phyloP scores from a whole-genome alignment of 2,888 invertebrate genomes.

The Eilema griseolum region DNA sequence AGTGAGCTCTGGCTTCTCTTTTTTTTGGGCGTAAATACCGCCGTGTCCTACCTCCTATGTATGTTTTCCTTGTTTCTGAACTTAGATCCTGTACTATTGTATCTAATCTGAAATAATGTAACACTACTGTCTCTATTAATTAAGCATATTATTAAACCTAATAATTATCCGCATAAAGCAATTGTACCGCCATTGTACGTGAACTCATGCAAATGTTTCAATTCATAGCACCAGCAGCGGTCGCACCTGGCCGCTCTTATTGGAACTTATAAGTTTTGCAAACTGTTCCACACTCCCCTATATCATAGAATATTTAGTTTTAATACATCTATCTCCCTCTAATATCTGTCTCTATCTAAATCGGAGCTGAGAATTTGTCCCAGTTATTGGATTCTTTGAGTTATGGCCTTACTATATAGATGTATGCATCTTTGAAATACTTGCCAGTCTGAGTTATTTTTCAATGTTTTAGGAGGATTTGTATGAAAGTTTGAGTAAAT shows the following conservation, averaged over 20 bases:
- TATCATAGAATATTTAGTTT: conserved; percentile 63
- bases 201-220: conserved; percentile 78
- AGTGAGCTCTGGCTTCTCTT: too few species aligned
- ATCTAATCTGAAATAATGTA: too few species aligned
- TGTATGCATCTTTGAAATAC: conserved; percentile 49
- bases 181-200: conserved; percentile 53
- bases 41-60: too few species aligned
- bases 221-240: conserved; percentile 69
- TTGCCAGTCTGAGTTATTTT: conserved; percentile 36
- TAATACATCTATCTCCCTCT: conserved; percentile 62
- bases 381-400: conserved; percentile 67
- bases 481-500: conserved; percentile 10
- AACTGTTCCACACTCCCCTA: conserved; percentile 68
- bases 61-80: too few species aligned
- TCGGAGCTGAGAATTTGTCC: conserved; percentile 49
- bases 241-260: conserved; percentile 83
- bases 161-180: conserved; percentile 51
- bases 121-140: background rate
- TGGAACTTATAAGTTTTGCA: conserved; percentile 85
- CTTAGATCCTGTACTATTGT: too few species aligned
- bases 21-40: too few species aligned
- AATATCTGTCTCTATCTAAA: conserved; percentile 53
- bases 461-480: conserved; percentile 14
- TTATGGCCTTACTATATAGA: conserved; percentile 44
- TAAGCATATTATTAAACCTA: background rate